Percentiles rank a stretch among this genome's conserved stretches.
Evolutionary conservation across 2,113 vertebrate species (phyloP).

Genomic region (Alaudala cheleensis): DNA sequence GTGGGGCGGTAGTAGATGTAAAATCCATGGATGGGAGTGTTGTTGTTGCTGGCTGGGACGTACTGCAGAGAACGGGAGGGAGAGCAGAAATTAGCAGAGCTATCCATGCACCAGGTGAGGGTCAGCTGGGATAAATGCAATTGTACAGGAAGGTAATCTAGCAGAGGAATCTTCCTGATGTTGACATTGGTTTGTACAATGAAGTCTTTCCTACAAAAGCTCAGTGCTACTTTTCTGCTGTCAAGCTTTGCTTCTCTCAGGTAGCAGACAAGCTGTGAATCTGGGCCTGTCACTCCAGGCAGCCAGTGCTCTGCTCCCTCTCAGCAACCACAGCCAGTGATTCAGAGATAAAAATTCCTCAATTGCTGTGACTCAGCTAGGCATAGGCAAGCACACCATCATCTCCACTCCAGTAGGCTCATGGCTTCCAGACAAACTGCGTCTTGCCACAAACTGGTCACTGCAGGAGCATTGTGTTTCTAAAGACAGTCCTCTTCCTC

Average conservation of each 20-base stretch:
- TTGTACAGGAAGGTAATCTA: background rate
- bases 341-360: background rate
- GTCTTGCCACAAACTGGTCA: background rate
- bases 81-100: background rate
- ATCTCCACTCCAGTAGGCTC: background rate
- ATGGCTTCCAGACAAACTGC: background rate
- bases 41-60: conserved; percentile 89
- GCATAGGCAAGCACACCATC: background rate
- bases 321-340: background rate
- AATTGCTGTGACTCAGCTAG: background rate
- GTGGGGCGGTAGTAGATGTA: conserved; percentile 98
- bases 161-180: background rate
- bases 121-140: background rate
- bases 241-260: background rate
- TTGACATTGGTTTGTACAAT: background rate
- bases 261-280: background rate
- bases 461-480: background rate
- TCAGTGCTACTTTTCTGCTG: background rate
- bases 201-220: background rate
- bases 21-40: conserved; percentile 98
- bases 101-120: background rate
- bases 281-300: background rate
- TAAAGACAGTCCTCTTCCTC: background rate
- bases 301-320: background rate
- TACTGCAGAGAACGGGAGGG: conserved; percentile 77